phyloP scores from a whole-genome alignment of 2,797 vertebrate genomes.

The Gymnothorax javanicus region DNA sequence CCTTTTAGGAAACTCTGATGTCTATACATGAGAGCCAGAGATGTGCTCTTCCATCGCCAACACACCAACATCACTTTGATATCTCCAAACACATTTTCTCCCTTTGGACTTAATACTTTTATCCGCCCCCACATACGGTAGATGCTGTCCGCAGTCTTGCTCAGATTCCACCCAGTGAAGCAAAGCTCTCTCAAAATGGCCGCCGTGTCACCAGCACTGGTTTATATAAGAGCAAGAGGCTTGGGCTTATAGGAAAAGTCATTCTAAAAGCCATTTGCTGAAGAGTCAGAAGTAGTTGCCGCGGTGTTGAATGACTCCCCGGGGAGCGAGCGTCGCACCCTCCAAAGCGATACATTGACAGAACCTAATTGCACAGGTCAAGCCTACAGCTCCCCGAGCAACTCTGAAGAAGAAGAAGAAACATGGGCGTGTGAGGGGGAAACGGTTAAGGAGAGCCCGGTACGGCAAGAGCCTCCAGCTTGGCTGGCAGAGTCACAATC shows the following conservation, averaged over 20 bases:
- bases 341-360: conserved; percentile 44
- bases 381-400: conserved; percentile 36
- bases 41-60: not conserved
- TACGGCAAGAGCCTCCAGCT: conserved; percentile 6
- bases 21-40: not conserved
- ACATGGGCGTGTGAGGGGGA: conserved; percentile 31
- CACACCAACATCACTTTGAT: conserved; percentile 4
- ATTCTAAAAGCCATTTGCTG: conserved; percentile 44
- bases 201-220: conserved; percentile 63
- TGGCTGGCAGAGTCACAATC: conserved; percentile 20
- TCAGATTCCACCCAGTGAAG: not conserved
- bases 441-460: conserved; percentile 2
- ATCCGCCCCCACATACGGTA: not conserved
- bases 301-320: conserved; percentile 52
- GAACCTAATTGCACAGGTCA: conserved; percentile 41
- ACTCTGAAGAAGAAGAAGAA: conserved; percentile 37
- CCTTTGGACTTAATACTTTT: not conserved
- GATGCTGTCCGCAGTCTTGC: not conserved
- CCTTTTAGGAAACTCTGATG: not conserved
- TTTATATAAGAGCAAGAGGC: conserved; percentile 61
- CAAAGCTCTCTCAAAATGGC: not conserved
- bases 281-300: conserved; percentile 39
- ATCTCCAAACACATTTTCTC: not conserved
- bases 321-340: conserved; percentile 44
- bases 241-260: conserved; percentile 45